Percentiles rank a stretch among this genome's conserved stretches.
phyloP scores from a whole-genome alignment of 2,888 invertebrate species.

The Baronia brevicornis region DNA sequence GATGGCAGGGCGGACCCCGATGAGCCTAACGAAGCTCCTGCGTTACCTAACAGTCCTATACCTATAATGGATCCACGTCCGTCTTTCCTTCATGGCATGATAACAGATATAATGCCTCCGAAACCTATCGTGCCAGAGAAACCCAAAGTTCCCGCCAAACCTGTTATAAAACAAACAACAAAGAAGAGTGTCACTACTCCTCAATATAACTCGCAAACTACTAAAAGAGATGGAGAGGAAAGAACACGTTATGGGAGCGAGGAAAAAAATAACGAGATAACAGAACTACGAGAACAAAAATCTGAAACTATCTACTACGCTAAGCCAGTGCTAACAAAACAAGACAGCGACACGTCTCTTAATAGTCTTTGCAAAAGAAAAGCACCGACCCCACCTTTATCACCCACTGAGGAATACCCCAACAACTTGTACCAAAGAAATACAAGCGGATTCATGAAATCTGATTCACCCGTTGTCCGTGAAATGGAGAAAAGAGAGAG shows the following conservation, averaged over 20 bases:
- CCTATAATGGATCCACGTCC: constrained; percentile 76
- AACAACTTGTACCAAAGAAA: constrained; percentile 77
- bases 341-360: constrained; percentile 73
- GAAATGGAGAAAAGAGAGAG: constrained; percentile 86
- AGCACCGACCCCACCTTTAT: constrained; percentile 84
- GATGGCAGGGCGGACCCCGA: constrained; percentile 92
- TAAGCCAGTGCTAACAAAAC: constrained; percentile 70
- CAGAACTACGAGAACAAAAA: constrained; percentile 52
- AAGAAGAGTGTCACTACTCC: constrained; percentile 50
- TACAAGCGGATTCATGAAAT: constrained; percentile 68
- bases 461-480: constrained; percentile 81
- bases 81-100: constrained; percentile 83
- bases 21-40: constrained; percentile 79
- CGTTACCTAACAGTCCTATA: constrained; percentile 81
- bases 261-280: constrained; percentile 57
- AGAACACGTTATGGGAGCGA: constrained; percentile 41
- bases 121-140: constrained; percentile 83
- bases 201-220: constrained; percentile 68
- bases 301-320: constrained; percentile 60
- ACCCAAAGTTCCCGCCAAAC: constrained; percentile 77
- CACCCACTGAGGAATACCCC: constrained; percentile 67
- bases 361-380: constrained; percentile 80
- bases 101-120: constrained; percentile 61
- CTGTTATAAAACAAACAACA: constrained; percentile 70
- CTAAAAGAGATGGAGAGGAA: constrained; percentile 51